These are phyloP conservation scores for Leptopilina clavipes DNA, from an alignment of 1,140 invertebrate species.

Conservation along the genomic window DNA sequence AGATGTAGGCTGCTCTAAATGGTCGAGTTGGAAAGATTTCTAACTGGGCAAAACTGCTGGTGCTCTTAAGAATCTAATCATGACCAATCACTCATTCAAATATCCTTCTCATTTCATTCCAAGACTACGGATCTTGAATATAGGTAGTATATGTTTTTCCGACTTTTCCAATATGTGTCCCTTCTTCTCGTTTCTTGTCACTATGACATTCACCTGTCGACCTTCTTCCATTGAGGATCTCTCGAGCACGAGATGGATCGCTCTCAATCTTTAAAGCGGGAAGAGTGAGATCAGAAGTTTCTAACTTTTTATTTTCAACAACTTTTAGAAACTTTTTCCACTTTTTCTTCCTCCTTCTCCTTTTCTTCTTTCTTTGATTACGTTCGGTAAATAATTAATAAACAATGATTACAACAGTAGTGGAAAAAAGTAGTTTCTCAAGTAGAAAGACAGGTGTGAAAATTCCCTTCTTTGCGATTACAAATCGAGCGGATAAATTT, in stretches of 20 bases:
- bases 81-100: constrained; percentile 56
- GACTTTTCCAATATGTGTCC: not conserved
- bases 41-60: constrained; percentile 57
- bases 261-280: constrained; percentile 51
- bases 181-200: constrained; percentile 43
- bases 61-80: constrained; percentile 43
- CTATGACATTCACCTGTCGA: constrained; percentile 58
- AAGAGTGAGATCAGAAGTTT: constrained; percentile 24
- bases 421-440: not conserved
- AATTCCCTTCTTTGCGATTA: not conserved
- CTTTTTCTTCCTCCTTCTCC: too few relatives aligned
- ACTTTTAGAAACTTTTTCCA: too few relatives aligned
- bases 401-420: too few relatives aligned
- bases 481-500: not conserved
- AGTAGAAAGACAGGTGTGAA: not conserved
- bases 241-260: constrained; percentile 31
- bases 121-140: not conserved
- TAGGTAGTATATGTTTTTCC: not conserved
- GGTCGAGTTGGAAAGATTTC: constrained; percentile 57
- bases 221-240: constrained; percentile 51
- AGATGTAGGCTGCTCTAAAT: constrained; percentile 55
- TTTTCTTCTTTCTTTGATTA: too few relatives aligned
- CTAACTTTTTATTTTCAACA: not conserved
- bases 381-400: too few relatives aligned
- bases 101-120: constrained; percentile 25